These are phyloP conservation scores for Arothron firmamentum DNA, from an alignment of 2,113 vertebrate species.

Conservation along the genomic window DNA sequence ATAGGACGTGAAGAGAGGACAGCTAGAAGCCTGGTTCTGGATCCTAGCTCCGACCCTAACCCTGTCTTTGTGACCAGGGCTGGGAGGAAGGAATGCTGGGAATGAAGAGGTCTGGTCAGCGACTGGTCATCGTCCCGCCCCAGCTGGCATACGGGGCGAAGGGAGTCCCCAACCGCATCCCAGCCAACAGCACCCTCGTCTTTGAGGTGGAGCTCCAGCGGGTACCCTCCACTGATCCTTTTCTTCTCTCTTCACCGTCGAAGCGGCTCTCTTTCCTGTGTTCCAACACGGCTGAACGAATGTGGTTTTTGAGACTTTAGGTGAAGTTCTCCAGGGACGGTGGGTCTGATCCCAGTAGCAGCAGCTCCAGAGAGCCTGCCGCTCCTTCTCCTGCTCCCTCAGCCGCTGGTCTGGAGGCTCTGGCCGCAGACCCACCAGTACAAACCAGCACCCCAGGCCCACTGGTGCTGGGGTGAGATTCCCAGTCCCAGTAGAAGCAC, in stretches of 20 bases:
- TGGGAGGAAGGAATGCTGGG: slow-evolving; percentile 95
- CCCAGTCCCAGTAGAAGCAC: not conserved
- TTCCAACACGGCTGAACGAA: not conserved
- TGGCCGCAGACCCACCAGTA: slow-evolving; percentile 67
- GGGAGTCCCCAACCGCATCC: slow-evolving; percentile 79
- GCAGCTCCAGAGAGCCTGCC: slow-evolving; percentile 80
- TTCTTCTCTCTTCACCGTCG: too few species aligned
- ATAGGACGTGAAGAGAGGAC: too few species aligned
- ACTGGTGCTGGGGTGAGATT: slow-evolving; percentile 79
- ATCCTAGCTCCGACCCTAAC: too few species aligned
- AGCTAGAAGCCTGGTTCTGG: too few species aligned
- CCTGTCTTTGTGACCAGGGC: too few species aligned
- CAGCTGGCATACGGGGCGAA: slow-evolving; percentile 82
- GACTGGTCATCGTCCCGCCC: slow-evolving; percentile 84
- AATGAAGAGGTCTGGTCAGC: slow-evolving; percentile 85
- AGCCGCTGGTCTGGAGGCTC: slow-evolving; percentile 74
- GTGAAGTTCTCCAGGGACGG: slow-evolving; percentile 85
- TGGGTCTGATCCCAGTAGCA: slow-evolving; percentile 71
- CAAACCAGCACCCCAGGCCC: slow-evolving; percentile 67
- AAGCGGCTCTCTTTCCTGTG: not conserved
- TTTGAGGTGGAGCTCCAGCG: slow-evolving; percentile 87
- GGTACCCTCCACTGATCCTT: slow-evolving; percentile 66
- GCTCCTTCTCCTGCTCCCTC: slow-evolving; percentile 84
- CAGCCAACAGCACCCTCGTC: slow-evolving; percentile 81
- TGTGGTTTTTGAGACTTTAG: slow-evolving; percentile 58